Base-by-base conservation (phyloP, 1,140 invertebrate genomes). In the Hermatobates lingyangjiaoensis region DNA sequence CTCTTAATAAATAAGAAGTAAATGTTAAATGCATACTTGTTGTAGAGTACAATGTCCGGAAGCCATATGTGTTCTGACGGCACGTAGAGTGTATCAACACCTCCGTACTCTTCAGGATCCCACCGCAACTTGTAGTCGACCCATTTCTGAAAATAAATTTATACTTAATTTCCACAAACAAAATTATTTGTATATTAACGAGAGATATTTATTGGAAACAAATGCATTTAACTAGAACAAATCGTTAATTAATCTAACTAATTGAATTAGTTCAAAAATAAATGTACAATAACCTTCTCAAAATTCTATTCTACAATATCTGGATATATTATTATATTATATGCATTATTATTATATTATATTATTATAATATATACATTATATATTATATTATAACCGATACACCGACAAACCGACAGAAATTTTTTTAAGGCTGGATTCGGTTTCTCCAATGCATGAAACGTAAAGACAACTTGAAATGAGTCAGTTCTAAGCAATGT, bases 21-120 rank as follows among this genome's bases (percentile, higher is more conserved):
- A n/a, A n/a, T n/a, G n/a, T n/a, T n/a, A n/a, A n/a, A n/a, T n/a
- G 74, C 77, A 76, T 76, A 89, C 73, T 89, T 89, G 60, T 89
- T 89, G 57, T 87, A 90, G 1, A 90, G 70, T 12, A 89, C 86
- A 57, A 89, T 89, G 59, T 90, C 86, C 0, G 87, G 87, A 14
- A 87, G 72, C 87, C 87, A 91, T 61, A 91, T 88, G 65, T 91
- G 86, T 71, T 91, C 87, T 0, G 87, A 89, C 34, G 88, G 88
- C 4, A 91, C 87, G 60, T 91, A 89, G 20, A 92, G 67, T 77
- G 87, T 87, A 62, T 90, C 87, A 2, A 96, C 80, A 12, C 89
- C 89, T 0, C 88, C 89, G 59, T 93, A 95, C 58, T 95, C 87
- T 48, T 81, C 77, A 0, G 92, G 92, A 60, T 92, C 79, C 92